Evolutionary conservation across 2,797 vertebrate genomes (phyloP).

Genomic region (Phoxinus dragarum): DNA sequence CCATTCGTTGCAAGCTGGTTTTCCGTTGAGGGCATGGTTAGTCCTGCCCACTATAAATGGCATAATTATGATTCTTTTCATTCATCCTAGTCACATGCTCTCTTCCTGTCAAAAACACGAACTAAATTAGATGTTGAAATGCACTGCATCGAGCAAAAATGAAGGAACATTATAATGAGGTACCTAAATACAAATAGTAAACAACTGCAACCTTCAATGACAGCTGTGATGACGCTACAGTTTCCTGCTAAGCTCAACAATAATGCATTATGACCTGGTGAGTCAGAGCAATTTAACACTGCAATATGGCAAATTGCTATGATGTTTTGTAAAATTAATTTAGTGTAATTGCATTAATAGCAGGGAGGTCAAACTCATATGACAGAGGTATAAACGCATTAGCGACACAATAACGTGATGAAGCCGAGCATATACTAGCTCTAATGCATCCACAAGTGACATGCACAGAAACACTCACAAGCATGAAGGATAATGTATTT

Average conservation of each 20-base stretch:
- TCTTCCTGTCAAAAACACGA: neutral
- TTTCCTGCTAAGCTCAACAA: constrained; percentile 20
- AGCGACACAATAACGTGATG: constrained; percentile 19
- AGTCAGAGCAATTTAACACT: constrained; percentile 28
- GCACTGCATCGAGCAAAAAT: neutral
- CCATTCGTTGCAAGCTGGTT: constrained; percentile 39
- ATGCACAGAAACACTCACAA: neutral
- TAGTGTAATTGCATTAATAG: constrained; percentile 40
- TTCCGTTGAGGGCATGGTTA: constrained; percentile 34
- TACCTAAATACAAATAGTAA: neutral
- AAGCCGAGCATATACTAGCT: neutral
- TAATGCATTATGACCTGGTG: constrained; percentile 30
- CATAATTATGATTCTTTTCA: constrained; percentile 28
- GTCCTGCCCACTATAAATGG: constrained; percentile 21
- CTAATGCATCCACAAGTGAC: neutral
- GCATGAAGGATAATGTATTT: neutral
- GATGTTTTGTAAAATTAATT: constrained; percentile 44
- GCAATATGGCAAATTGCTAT: constrained; percentile 39
- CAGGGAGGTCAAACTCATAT: constrained; percentile 41
- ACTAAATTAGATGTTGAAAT: neutral
- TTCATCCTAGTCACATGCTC: neutral
- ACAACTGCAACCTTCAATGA: neutral
- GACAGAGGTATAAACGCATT: constrained; percentile 22
- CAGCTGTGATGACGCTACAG: neutral
- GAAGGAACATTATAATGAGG: neutral